phyloP scores from a whole-genome alignment of 2,113 vertebrate species.

The Psammodynastes pulverulentus region DNA sequence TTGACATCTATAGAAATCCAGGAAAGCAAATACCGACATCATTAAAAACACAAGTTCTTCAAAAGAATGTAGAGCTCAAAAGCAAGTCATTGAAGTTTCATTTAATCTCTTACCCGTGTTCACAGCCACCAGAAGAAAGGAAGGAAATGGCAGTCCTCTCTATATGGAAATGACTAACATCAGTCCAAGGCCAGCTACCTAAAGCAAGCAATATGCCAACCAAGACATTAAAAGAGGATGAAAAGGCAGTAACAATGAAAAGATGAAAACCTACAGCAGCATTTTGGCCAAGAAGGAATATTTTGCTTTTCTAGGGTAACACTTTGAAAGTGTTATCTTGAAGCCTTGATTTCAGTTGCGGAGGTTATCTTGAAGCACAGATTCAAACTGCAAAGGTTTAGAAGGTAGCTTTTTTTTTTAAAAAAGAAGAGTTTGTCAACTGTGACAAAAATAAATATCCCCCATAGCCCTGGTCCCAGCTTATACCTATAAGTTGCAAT shows the following conservation, averaged over 20 bases:
- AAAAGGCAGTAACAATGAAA: slow-evolving; percentile 19
- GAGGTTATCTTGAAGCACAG: not conserved
- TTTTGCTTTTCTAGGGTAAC: slow-evolving; percentile 1
- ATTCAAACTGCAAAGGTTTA: not conserved
- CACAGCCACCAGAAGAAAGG: not conserved
- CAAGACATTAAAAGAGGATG: slow-evolving; percentile 11
- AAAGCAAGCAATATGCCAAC: slow-evolving; percentile 19
- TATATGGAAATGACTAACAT: slow-evolving; percentile 7
- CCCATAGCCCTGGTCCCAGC: not conserved
- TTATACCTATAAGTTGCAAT: not conserved
- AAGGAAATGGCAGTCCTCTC: not conserved
- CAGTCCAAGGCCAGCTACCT: slow-evolving; percentile 15
- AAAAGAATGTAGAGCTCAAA: not conserved
- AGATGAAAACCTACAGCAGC: slow-evolving; percentile 17
- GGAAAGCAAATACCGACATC: not conserved
- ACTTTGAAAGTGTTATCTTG: slow-evolving; percentile 1
- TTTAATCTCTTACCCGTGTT: not conserved
- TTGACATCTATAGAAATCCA: not conserved
- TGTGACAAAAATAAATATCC: not conserved
- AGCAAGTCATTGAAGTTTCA: not conserved
- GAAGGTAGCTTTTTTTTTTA: not conserved
- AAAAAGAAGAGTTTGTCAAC: not conserved
- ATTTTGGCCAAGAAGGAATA: slow-evolving; percentile 11
- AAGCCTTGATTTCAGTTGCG: not conserved
- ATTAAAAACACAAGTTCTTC: not conserved